Evolutionary conservation across 2,888 invertebrate genomes (phyloP).

Genomic region (Drosophila niveifrons): DNA sequence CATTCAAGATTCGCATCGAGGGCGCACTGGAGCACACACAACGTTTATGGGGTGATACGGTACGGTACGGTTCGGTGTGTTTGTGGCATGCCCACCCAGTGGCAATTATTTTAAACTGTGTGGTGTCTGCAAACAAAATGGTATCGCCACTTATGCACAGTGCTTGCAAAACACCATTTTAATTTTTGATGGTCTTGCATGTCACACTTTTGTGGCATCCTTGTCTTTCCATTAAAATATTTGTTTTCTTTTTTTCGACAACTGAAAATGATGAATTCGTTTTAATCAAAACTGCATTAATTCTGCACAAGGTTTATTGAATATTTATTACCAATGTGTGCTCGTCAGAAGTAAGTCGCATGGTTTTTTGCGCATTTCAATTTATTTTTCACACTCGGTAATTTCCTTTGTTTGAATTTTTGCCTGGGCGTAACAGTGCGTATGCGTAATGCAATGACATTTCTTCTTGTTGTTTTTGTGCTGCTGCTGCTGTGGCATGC

Average conservation of each 20-base stretch:
- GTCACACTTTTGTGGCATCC: not conserved
- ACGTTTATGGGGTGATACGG: conserved; percentile 38
- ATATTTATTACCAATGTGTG: conserved; percentile 49
- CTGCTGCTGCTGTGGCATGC: conserved; percentile 56
- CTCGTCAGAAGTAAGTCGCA: conserved; percentile 44
- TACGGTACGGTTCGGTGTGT: not conserved
- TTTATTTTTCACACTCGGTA: conserved; percentile 78
- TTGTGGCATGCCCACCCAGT: conserved; percentile 32
- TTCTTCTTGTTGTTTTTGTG: conserved; percentile 9
- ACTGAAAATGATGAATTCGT: not conserved
- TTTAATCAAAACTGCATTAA: not conserved
- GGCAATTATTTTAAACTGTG: conserved; percentile 80
- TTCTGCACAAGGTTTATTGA: not conserved
- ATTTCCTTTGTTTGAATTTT: conserved; percentile 63
- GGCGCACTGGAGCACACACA: conserved; percentile 46
- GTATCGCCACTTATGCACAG: conserved; percentile 31
- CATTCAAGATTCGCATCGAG: conserved; percentile 52
- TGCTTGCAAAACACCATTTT: conserved; percentile 21
- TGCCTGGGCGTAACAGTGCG: conserved; percentile 63
- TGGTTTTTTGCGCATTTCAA: conserved; percentile 59
- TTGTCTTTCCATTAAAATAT: not conserved
- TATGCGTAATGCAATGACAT: conserved; percentile 70
- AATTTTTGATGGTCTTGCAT: conserved; percentile 1
- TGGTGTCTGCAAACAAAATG: conserved; percentile 51
- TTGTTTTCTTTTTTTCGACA: not conserved